phyloP scores from a whole-genome alignment of 2,113 vertebrate genomes.

The Collichthys lucidus region DNA sequence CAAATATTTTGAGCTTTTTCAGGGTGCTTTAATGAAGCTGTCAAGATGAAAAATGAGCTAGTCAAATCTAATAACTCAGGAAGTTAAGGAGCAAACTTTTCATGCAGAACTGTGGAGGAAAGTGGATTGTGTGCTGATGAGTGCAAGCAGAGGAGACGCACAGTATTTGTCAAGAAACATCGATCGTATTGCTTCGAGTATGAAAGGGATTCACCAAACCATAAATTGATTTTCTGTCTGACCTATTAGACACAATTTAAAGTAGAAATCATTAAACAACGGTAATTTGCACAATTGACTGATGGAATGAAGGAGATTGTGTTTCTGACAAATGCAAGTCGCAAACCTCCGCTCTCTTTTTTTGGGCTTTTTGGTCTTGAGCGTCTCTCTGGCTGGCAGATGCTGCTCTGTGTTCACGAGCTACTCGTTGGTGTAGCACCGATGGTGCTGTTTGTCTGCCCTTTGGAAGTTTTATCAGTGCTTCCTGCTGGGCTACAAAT shows the following conservation, averaged over 20 bases:
- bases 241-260: neutral
- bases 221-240: constrained; percentile 11
- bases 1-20: constrained; percentile 69
- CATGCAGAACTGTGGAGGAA: constrained; percentile 54
- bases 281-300: neutral
- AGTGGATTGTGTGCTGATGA: constrained; percentile 56
- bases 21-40: constrained; percentile 78
- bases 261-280: neutral
- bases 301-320: neutral
- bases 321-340: neutral
- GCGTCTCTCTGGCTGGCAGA: neutral
- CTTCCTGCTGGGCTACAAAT: neutral
- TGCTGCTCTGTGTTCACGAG: neutral
- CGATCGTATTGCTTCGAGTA: constrained; percentile 9
- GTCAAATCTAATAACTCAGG: constrained; percentile 76
- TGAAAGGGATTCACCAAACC: constrained; percentile 24
- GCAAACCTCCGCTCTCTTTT: neutral
- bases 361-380: neutral
- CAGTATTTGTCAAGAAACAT: constrained; percentile 20
- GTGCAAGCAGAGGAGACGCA: constrained; percentile 12
- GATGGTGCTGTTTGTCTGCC: neutral
- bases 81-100: constrained; percentile 71
- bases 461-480: neutral
- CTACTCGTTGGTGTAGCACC: neutral
- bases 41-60: constrained; percentile 80